phyloP scores from a whole-genome alignment of 2,797 vertebrate genomes.

The Halcyon leucocephala region DNA sequence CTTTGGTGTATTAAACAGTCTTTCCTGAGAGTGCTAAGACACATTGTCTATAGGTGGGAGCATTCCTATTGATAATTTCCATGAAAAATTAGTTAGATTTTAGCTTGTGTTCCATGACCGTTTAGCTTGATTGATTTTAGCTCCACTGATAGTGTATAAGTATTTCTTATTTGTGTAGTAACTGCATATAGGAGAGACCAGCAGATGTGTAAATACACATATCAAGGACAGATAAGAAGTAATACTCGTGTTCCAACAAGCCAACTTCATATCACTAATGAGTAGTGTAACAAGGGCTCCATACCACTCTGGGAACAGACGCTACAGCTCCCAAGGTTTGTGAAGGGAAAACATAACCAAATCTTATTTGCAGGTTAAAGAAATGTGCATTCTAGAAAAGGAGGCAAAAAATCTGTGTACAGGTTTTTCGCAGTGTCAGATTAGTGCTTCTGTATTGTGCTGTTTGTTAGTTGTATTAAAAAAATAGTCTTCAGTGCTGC shows the following conservation, averaged over 20 bases:
- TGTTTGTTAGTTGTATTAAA: neutral
- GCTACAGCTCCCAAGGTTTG: neutral
- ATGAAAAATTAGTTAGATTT: neutral
- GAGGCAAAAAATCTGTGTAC: neutral
- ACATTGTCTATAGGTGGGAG: neutral
- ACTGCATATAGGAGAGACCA: neutral
- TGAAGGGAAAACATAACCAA: neutral
- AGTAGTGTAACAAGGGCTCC: accelerated
- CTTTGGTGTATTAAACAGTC: neutral
- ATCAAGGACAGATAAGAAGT: neutral
- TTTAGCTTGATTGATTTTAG: neutral
- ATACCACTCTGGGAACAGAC: neutral
- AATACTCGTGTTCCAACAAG: neutral
- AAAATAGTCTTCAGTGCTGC: neutral
- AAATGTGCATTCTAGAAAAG: neutral
- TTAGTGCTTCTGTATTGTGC: neutral
- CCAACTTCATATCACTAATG: accelerated
- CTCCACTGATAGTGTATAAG: neutral
- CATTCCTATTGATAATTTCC: neutral
- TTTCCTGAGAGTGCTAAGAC: neutral
- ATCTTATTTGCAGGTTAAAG: neutral
- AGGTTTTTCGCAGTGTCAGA: neutral
- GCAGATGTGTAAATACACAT: neutral
- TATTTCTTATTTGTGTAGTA: neutral
- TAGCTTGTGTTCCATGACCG: neutral